Conservation (phyloP, 1,140 invertebrate genomes). For the Riptortus pedestris region DNA sequence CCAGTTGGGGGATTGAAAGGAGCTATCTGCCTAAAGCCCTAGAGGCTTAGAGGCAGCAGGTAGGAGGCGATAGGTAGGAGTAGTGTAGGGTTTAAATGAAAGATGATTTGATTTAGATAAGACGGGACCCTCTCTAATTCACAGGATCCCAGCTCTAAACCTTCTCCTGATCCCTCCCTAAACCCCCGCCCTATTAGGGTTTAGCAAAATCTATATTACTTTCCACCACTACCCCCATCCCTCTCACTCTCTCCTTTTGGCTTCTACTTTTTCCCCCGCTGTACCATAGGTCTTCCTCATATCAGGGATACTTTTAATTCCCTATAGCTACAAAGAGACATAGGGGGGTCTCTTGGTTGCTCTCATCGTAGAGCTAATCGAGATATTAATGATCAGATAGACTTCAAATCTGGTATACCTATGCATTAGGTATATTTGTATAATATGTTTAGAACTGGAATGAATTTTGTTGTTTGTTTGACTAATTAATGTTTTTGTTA, state of each 20-base stretch:
- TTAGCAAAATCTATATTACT: conserved; percentile 18
- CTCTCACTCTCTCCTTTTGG: neutral
- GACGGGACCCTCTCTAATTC: conserved; percentile 4
- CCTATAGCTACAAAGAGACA: no score
- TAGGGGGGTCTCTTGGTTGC: no score
- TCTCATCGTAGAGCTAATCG: no score
- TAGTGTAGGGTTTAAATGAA: conserved; percentile 12
- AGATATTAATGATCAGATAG: no score
- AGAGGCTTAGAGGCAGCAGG: neutral
- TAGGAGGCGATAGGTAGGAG: neutral
- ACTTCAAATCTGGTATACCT: no score
- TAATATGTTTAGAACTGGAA: no score
- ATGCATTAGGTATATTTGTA: no score
- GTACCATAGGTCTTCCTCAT: no score
- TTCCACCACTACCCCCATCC: neutral
- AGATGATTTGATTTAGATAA: conserved; percentile 19
- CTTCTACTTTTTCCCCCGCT: no score
- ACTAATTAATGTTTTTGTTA: no score
- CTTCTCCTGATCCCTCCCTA: conserved; percentile 5
- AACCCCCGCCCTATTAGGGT: conserved; percentile 14
- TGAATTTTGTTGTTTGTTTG: no score
- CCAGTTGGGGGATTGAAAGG: neutral
- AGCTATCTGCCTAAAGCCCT: neutral
- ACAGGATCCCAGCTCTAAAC: neutral
- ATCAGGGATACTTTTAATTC: no score